Evolutionary conservation across 2,888 invertebrate species (phyloP).

Genomic region (Chelonus formosanus): DNA sequence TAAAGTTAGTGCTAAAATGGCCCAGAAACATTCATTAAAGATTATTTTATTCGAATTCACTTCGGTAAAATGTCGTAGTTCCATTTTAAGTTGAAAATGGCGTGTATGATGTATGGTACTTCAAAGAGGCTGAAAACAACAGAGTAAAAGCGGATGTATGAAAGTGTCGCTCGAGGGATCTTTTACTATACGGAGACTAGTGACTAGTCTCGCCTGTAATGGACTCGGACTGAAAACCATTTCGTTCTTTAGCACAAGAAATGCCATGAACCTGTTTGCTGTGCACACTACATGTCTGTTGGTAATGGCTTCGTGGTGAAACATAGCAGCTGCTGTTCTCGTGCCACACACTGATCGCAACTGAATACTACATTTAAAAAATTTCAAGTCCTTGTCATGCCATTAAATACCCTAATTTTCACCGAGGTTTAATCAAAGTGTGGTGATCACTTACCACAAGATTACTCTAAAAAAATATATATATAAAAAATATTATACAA

Average conservation of each 20-base stretch:
- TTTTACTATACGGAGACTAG: neutral
- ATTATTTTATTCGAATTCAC: no score
- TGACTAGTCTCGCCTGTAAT: conserved; percentile 14
- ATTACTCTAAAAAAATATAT: no score
- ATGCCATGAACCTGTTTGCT: conserved; percentile 22
- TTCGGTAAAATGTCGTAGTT: no score
- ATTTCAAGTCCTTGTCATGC: conserved; percentile 3
- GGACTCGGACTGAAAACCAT: conserved; percentile 18
- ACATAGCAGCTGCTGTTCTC: conserved; percentile 30
- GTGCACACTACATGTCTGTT: conserved; percentile 14
- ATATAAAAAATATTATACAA: no score
- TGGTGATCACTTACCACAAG: no score
- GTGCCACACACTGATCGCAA: conserved; percentile 34
- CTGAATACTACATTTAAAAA: conserved; percentile 27
- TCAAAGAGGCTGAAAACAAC: conserved; percentile 11
- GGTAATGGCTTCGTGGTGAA: conserved; percentile 33
- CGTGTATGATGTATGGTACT: neutral
- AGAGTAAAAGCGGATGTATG: conserved; percentile 14
- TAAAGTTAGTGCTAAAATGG: no score
- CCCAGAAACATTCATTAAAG: no score
- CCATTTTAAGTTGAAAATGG: conserved; percentile 8
- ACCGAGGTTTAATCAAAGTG: no score
- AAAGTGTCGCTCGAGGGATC: conserved; percentile 15
- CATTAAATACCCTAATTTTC: neutral
- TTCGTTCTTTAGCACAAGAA: conserved; percentile 12